phyloP scores from a whole-genome alignment of 2,888 invertebrate species.

The Psylliodes chrysocephalus region DNA sequence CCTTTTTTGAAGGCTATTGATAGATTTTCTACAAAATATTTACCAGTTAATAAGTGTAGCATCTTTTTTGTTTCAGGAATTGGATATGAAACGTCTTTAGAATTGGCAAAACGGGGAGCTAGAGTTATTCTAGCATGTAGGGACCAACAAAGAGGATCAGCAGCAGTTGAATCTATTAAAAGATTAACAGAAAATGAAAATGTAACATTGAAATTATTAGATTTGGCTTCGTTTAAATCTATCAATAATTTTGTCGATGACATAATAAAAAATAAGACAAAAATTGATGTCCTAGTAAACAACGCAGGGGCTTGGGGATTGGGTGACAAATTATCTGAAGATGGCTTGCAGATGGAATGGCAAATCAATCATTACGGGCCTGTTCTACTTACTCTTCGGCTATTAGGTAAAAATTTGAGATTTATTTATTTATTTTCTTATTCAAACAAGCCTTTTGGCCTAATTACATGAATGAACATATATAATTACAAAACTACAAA shows the following conservation, averaged over 20 bases:
- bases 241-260: slow-evolving; percentile 71
- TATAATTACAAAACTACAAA: no score
- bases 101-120: slow-evolving; percentile 66
- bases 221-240: slow-evolving; percentile 67
- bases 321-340: slow-evolving; percentile 65
- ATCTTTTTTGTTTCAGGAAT: slow-evolving; percentile 59
- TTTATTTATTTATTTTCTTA: no score
- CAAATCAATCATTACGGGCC: slow-evolving; percentile 78
- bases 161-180: slow-evolving; percentile 54
- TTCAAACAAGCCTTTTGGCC: no score
- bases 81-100: slow-evolving; percentile 62
- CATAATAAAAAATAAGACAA: slow-evolving; percentile 66
- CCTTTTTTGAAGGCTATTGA: no score
- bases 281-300: slow-evolving; percentile 72
- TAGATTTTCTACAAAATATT: no score
- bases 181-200: slow-evolving; percentile 57
- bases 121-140: slow-evolving; percentile 68
- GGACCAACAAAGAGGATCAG: slow-evolving; percentile 52
- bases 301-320: slow-evolving; percentile 71
- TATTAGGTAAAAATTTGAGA: slow-evolving; percentile 68
- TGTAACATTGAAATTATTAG: slow-evolving; percentile 62
- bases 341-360: slow-evolving; percentile 73
- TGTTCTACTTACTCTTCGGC: slow-evolving; percentile 74
- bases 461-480: no score
- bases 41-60: no score